Evolutionary conservation across 2,888 invertebrate genomes (phyloP).

Genomic region (Polymixis flavicincta): DNA sequence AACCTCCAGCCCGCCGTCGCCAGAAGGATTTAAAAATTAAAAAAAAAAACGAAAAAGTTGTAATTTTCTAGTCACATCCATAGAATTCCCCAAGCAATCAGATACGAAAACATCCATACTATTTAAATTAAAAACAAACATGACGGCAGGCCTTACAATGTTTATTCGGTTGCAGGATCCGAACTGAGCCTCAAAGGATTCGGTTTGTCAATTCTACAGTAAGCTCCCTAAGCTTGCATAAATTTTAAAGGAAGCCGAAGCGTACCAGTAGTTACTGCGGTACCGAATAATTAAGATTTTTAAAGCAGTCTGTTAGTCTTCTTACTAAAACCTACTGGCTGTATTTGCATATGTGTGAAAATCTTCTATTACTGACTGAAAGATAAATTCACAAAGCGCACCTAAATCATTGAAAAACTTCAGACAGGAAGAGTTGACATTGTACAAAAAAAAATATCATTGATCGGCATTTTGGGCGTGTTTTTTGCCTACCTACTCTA

Average conservation of each 20-base stretch:
- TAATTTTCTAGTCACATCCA: neutral
- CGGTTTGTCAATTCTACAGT: slow-evolving; percentile 51
- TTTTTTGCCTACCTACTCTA: neutral
- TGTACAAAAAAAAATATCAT: too few species aligned
- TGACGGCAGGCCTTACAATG: slow-evolving; percentile 27
- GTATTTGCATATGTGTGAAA: neutral
- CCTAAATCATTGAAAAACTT: neutral
- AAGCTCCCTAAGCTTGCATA: slow-evolving; percentile 54
- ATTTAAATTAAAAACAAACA: slow-evolving; percentile 51
- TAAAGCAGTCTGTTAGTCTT: slow-evolving; percentile 8
- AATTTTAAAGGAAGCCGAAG: slow-evolving; percentile 41
- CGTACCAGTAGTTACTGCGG: slow-evolving; percentile 14
- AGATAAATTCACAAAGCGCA: neutral
- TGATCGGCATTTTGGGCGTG: neutral
- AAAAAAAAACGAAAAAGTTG: too few species aligned
- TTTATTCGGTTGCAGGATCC: slow-evolving; percentile 36
- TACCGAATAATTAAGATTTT: slow-evolving; percentile 44
- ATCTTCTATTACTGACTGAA: neutral
- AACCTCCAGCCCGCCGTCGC: too few species aligned
- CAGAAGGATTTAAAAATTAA: too few species aligned
- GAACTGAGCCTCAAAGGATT: slow-evolving; percentile 44
- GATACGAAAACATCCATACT: slow-evolving; percentile 12
- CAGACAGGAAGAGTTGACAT: too few species aligned
- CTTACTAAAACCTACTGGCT: neutral
- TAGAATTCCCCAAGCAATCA: slow-evolving; percentile 22